Evolutionary conservation across 2,113 vertebrate species (phyloP), one percentile per base, ranked within the genome.

Genomic region (Diglossa brunneiventris): DNA sequence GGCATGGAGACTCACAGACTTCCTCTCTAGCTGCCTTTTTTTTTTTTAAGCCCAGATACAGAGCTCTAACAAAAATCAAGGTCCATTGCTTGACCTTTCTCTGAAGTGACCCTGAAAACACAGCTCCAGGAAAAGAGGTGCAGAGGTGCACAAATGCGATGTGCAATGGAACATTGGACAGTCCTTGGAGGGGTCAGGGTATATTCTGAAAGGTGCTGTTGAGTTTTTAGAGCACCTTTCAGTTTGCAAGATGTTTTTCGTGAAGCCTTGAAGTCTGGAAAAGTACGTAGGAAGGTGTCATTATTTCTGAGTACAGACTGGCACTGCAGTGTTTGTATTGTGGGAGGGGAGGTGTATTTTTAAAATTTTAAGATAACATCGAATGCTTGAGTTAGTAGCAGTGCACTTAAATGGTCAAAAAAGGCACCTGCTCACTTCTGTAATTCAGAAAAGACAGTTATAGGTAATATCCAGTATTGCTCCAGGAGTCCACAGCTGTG

Each of bases 401-500:
- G 37, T 73, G 30, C n/a, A 83, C 5, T 47, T 53, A n/a, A 81
- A 28, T n/a, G 37, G 35, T 66, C 64, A 66, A 28, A n/a, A 33
- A n/a, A 77, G 42, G 9, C 55, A 74, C 39, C 31, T 58, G 23
- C 28, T 66, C 22, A 20, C 15, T 52, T 59, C 26, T 47, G 0
- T 44, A 76, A 46, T 17, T 61, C 66, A 76, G 70, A 59, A 82
- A 26, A 82, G 24, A 24, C 4, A 33, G 47, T 59, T 23, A 11
- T 0, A 39, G 27, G 5, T 41, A 49, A 49, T 28, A 67, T 1
- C 20, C 44, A 27, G 0, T 39, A 7, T 16, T 59, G 79, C 58
- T 72, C 9, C 37, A 56, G 74, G 56, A 75, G 23, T 27, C 56
- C 49, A 50, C 49, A 50, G 49, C 49, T 0, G 0, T 26, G 23